Percentiles rank a stretch among this genome's conserved stretches.
Conservation (phyloP, 2,888 invertebrate genomes). For the Epinotia bilunana region DNA sequence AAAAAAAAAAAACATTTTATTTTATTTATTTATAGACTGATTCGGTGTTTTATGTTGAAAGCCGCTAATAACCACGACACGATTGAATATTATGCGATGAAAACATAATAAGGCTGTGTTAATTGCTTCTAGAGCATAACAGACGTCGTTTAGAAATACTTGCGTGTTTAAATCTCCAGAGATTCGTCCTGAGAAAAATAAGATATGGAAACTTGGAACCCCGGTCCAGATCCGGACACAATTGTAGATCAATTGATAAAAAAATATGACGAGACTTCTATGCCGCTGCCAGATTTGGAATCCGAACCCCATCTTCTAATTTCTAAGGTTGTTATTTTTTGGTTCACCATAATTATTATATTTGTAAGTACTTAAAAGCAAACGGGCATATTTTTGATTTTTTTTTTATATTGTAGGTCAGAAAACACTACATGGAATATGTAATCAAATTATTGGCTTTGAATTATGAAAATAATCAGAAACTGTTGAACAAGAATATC, state of each 20-base stretch:
- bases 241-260: slow-evolving; percentile 63
- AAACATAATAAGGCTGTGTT: background rate
- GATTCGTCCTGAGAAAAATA: slow-evolving; percentile 24
- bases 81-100: no score
- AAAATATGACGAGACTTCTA: slow-evolving; percentile 66
- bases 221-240: slow-evolving; percentile 54
- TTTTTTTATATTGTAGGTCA: slow-evolving; percentile 62
- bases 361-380: background rate
- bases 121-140: background rate
- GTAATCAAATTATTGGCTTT: slow-evolving; percentile 70
- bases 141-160: background rate
- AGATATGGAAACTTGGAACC: slow-evolving; percentile 46
- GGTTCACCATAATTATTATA: background rate
- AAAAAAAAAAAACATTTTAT: background rate
- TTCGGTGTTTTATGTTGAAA: no score
- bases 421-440: slow-evolving; percentile 79
- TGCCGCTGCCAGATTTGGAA: slow-evolving; percentile 73
- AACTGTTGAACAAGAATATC: slow-evolving; percentile 70
- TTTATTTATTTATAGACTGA: slow-evolving; percentile 16
- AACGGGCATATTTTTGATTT: background rate
- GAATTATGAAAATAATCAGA: slow-evolving; percentile 76
- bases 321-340: slow-evolving; percentile 66
- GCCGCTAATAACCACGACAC: no score
- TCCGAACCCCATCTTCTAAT: slow-evolving; percentile 75
- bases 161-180: background rate